Conservation (phyloP, 2,797 vertebrate genomes). For the Acridotheres tristis region DNA sequence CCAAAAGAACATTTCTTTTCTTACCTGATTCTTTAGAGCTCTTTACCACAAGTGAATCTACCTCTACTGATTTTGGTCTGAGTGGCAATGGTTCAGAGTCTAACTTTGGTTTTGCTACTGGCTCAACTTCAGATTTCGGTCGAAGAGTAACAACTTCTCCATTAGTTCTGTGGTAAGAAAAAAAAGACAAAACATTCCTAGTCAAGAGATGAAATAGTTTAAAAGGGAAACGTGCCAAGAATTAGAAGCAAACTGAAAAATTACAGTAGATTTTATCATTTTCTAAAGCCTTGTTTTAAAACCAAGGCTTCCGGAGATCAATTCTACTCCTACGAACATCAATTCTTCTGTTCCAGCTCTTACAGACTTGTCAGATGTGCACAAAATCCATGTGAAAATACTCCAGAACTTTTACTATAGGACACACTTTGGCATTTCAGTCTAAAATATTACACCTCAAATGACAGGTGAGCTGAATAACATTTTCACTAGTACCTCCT, state of each 20-base stretch:
- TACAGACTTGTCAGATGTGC: background rate
- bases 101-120: slow-evolving; percentile 78
- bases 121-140: slow-evolving; percentile 88
- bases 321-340: background rate
- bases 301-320: background rate
- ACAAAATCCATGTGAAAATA: background rate
- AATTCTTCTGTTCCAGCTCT: background rate
- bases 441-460: background rate
- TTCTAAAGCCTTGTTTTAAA: background rate
- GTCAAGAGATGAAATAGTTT: background rate
- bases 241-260: background rate
- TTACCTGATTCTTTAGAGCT: slow-evolving; percentile 80
- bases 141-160: slow-evolving; percentile 85
- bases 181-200: background rate
- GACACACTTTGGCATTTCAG: background rate
- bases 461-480: background rate
- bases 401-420: background rate
- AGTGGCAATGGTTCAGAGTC: slow-evolving; percentile 75
- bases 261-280: background rate
- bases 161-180: slow-evolving; percentile 82
- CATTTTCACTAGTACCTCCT: background rate
- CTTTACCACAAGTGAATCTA: slow-evolving; percentile 74
- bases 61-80: slow-evolving; percentile 86
- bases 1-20: background rate
- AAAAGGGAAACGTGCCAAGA: background rate